A percentile compares a stretch with the other conserved stretches of the same genome.
Evolutionary conservation across 2,113 vertebrate species (phyloP).

Genomic region (Eulacestoma nigropectus): DNA sequence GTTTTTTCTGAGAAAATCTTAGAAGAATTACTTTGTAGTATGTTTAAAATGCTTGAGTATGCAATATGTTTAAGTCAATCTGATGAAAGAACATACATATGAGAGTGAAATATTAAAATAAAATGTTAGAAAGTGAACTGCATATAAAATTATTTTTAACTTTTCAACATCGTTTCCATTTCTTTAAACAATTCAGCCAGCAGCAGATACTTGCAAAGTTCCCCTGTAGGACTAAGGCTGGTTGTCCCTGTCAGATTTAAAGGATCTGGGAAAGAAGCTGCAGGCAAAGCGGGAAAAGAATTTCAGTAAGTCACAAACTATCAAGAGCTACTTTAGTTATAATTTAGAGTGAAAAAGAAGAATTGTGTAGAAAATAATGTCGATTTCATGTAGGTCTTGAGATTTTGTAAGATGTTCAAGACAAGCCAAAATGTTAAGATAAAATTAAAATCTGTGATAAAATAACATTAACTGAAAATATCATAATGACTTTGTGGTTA

Average conservation of each 20-base stretch:
- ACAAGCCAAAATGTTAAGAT: background rate
- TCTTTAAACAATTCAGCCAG: background rate
- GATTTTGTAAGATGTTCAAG: background rate
- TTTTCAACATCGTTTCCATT: background rate
- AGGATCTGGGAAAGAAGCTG: background rate
- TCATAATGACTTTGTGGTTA: background rate
- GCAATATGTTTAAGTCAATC: background rate
- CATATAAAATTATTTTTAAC: background rate
- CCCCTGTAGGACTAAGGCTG: background rate
- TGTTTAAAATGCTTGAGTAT: background rate
- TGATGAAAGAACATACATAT: background rate
- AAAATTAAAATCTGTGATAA: background rate
- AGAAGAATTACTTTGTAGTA: background rate
- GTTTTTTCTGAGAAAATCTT: background rate
- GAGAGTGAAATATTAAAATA: background rate
- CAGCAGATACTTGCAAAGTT: background rate
- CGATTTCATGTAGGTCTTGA: background rate
- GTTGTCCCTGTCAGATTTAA: slow-evolving; percentile 33
- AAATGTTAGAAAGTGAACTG: background rate
- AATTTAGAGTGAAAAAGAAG: background rate
- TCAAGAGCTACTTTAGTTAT: background rate
- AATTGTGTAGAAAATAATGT: background rate
- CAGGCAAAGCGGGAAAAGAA: background rate
- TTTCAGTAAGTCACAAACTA: background rate
- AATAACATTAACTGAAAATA: background rate